These are phyloP conservation scores for Anastrepha ludens DNA, from an alignment of 1,140 invertebrate species.

Conservation along the genomic window DNA sequence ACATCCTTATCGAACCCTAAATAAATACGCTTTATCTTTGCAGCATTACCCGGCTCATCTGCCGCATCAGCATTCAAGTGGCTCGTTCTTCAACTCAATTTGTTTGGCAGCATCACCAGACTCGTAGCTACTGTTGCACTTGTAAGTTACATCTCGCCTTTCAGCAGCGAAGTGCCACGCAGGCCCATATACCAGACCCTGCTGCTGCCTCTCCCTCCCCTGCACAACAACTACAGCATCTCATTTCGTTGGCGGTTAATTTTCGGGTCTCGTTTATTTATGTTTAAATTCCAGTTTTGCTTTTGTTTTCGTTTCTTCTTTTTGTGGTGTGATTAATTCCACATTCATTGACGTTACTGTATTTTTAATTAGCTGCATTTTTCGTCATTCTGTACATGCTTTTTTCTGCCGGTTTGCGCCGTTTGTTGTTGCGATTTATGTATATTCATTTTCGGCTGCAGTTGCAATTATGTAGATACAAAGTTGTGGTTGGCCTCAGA, in stretches of 20 bases:
- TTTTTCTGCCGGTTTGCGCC: neutral
- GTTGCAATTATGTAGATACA: constrained; percentile 47
- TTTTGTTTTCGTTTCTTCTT: neutral
- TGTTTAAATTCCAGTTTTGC: neutral
- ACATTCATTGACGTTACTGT: constrained; percentile 36
- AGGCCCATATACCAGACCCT: neutral
- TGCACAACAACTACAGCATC: neutral
- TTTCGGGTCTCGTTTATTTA: constrained; percentile 45
- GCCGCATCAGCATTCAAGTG: neutral
- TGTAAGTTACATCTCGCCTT: neutral
- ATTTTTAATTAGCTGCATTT: constrained; percentile 53
- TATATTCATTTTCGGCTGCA: constrained; percentile 31
- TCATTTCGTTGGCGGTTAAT: constrained; percentile 29
- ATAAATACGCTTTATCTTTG: constrained; percentile 25
- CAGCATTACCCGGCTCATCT: constrained; percentile 7
- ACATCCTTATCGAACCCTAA: neutral
- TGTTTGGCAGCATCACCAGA: neutral
- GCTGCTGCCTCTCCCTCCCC: neutral
- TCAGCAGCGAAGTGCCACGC: neutral
- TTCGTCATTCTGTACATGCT: constrained; percentile 19
- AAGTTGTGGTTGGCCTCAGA: neutral
- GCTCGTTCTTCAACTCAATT: neutral
- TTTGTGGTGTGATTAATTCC: constrained; percentile 42
- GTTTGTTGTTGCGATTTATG: constrained; percentile 13
- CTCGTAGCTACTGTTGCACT: neutral